Evolutionary conservation across 2,113 vertebrate genomes (phyloP).

Genomic region (Marcusenius ussheri): DNA sequence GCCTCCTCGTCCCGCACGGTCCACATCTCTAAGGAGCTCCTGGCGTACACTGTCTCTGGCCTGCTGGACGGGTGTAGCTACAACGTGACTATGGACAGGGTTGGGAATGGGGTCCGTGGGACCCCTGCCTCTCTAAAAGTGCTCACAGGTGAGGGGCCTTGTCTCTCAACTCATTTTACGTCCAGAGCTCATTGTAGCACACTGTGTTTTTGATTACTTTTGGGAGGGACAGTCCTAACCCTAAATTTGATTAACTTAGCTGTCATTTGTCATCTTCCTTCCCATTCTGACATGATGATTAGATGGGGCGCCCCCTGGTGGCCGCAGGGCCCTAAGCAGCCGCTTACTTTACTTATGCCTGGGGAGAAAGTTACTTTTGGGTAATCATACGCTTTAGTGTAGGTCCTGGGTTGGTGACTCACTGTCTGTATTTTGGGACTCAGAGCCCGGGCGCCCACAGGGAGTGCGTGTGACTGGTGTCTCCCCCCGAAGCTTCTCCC

Average conservation of each 20-base stretch:
- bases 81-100: conserved; percentile 61
- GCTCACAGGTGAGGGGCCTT: conserved; percentile 55
- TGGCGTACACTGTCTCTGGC: conserved; percentile 53
- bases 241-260: background rate
- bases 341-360: background rate
- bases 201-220: background rate
- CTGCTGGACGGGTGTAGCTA: conserved; percentile 65
- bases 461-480: conserved; percentile 52
- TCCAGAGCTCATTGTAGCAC: background rate
- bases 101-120: conserved; percentile 57
- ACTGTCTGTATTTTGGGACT: conserved; percentile 15
- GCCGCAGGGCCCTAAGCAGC: background rate
- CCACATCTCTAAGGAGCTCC: conserved; percentile 43
- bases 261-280: background rate
- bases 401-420: background rate
- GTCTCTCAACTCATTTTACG: background rate
- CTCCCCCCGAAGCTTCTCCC: conserved; percentile 60
- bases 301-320: background rate
- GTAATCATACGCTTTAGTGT: background rate
- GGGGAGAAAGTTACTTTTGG: background rate
- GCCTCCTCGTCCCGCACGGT: conserved; percentile 47
- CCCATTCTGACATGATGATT: background rate
- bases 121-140: conserved; percentile 51
- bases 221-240: background rate
- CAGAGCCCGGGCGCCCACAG: conserved; percentile 63